Base-by-base conservation (phyloP, 2,797 vertebrate genomes). In the Prunella strophiata region DNA sequence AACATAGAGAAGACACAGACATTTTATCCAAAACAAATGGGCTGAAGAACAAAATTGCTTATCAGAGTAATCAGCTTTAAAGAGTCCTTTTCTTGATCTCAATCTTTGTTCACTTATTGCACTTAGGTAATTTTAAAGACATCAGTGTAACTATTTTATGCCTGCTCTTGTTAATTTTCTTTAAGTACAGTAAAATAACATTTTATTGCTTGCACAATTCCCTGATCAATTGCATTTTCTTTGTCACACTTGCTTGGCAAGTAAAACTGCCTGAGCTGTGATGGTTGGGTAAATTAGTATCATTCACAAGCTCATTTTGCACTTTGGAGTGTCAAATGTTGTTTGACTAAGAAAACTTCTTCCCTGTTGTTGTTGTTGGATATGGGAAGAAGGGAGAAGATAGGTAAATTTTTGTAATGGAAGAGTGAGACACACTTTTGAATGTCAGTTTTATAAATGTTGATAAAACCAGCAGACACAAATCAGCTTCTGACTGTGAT, bases 221-320 rank as follows among this genome's bases (percentile, higher is more conserved):
- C 89, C 94, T 76, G 87, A 97, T 96, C 95, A 92, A 94, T 94
- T 95, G 88, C 65, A 74, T 95, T 96, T 97, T 95, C 91, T 95
- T 96, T 96, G 96, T 94, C 93, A 95, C 92, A 95, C 85, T 96
- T 97, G 65, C 89, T 95, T 91, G 67, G 96, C 93, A 97, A 93
- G 58, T 94, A 96, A 94, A 96, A 95, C 94, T 93, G 59, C 86
- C 85, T 97, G 85, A 96, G 85, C 95, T 91, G 84, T 95, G 97
- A 97, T 98, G 98, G 97, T 95, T 97, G 84, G 86, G 85, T 95
- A 97, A 97, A 98, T 98, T 96, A 97, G 91, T 96, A 97, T 98
- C 96, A 98, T 97, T 98, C 97, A 96, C 95, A 94, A 95, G 79
- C 93, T 97, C 89, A 97, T 98, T 98, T 98, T 98, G 85, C 85